Base-by-base conservation (phyloP, 2,797 vertebrate genomes). In the Arremon brunneinucha region DNA sequence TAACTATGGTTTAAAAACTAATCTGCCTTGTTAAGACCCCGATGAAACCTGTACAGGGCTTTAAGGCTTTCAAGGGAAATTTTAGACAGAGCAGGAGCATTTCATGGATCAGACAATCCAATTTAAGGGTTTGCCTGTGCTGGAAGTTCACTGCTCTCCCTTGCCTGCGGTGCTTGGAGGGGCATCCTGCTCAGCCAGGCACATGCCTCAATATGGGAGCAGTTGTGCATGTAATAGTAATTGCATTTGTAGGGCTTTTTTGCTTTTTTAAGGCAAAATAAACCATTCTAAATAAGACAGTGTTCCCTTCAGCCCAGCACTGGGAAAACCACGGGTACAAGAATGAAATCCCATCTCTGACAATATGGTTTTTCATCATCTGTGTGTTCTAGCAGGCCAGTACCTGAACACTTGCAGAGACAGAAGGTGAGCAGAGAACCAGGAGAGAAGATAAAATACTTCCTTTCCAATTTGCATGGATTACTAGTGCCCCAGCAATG, bases 81-180 rank as follows among this genome's bases (percentile, higher is more conserved):
- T 94, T 65, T 74, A 95, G 92, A 77, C 87, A 94, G 87, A 94
- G 85, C 70, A 72, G 12, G 4, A 82, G 88, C 56, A 92, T 84
- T 96, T 94, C 81, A 91, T 28, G 74, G 90, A 79, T 69, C 83
- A 93, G 74, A 62, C 86, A 94, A 94, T 79, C 83, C 93, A 92
- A 67, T 91, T 92, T 67, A 82, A 95, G 74, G 34, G 63, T 39
- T 67, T 93, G 88, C 50, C 82, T 75, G 1, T 46, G 81, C 83
- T 82, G 46, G 85, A 88, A 88, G 69, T 86, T 93, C 75, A 67
- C 56, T 93, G 43, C 85, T 81, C 83, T 81, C 28, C 24, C 80
- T 57, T 72, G 62, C 68, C 75, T 63, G 86, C 0, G 4, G 77
- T 77, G 60, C 52, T 90, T 39, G 7, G 87, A 74, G 41, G 5